Evolutionary conservation across 1,140 invertebrate species (phyloP).

Genomic region (Drosophila auraria): DNA sequence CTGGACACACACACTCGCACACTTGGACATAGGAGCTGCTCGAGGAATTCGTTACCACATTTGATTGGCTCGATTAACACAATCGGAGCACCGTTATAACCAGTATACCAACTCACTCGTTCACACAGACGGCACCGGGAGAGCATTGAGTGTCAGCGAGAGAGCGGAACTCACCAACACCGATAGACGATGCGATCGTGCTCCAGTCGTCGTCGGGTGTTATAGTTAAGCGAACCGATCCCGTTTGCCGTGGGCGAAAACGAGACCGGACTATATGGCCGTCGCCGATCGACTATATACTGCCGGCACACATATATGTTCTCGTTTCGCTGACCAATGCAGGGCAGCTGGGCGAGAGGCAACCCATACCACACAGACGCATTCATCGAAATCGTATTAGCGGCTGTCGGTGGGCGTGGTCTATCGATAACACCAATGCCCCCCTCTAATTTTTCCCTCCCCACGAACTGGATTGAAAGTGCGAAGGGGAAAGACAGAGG

Average conservation of each 20-base stretch:
- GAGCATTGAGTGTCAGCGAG: slow-evolving; percentile 3
- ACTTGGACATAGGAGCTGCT: slow-evolving; percentile 1
- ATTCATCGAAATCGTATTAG: slow-evolving; percentile 52
- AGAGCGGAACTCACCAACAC: slow-evolving; percentile 20
- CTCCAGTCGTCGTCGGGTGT: slow-evolving; percentile 48
- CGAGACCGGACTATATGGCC: slow-evolving; percentile 62
- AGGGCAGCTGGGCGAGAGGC: slow-evolving; percentile 65
- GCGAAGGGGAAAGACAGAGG: not conserved
- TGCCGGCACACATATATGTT: slow-evolving; percentile 55
- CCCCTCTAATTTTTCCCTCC: slow-evolving; percentile 8
- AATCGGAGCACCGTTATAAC: slow-evolving; percentile 84
- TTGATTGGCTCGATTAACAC: slow-evolving; percentile 85
- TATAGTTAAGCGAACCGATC: slow-evolving; percentile 67
- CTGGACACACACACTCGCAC: slow-evolving; percentile 24
- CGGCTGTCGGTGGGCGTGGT: slow-evolving; percentile 64
- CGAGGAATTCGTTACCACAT: slow-evolving; percentile 68
- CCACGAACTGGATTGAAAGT: slow-evolving; percentile 33
- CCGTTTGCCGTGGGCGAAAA: slow-evolving; percentile 47
- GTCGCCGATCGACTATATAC: slow-evolving; percentile 47
- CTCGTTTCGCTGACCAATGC: slow-evolving; percentile 84
- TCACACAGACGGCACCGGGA: slow-evolving; percentile 33
- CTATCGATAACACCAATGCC: slow-evolving; percentile 51
- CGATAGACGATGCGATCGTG: slow-evolving; percentile 12
- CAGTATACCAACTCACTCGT: slow-evolving; percentile 59
- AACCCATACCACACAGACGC: slow-evolving; percentile 41